These are phyloP conservation scores for Mionectes macconnelli DNA, from an alignment of 2,113 vertebrate genomes.

Conservation along the genomic window DNA sequence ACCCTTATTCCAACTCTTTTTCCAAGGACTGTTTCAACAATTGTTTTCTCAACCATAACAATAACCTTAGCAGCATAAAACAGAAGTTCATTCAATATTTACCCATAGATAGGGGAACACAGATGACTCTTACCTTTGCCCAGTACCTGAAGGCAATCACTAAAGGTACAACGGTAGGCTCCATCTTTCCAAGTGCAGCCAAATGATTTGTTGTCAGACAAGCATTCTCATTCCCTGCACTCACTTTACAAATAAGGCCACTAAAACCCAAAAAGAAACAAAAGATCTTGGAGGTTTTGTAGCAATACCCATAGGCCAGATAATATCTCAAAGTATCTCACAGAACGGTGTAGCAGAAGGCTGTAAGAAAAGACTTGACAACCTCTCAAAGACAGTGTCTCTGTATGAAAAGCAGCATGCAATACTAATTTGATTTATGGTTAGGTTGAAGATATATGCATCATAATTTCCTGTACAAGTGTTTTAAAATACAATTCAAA, in stretches of 20 bases:
- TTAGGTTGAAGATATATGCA: not conserved
- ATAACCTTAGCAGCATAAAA: not conserved
- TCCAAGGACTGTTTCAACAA: not conserved
- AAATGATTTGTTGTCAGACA: conserved; percentile 87
- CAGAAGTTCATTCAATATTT: not conserved
- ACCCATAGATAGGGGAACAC: not conserved
- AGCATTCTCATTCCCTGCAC: conserved; percentile 91
- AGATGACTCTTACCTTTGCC: conserved; percentile 80
- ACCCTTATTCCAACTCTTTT: not conserved
- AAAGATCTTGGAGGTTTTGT: not conserved
- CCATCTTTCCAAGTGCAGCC: conserved; percentile 75
- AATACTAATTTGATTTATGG: not conserved
- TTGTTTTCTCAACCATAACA: not conserved
- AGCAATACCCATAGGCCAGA: not conserved
- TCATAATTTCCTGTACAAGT: not conserved
- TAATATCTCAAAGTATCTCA: not conserved
- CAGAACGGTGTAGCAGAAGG: not conserved
- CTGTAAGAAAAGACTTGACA: not conserved
- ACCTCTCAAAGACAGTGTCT: not conserved
- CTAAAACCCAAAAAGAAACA: conserved; percentile 65
- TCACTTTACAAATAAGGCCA: conserved; percentile 91
- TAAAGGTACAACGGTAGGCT: conserved; percentile 79
- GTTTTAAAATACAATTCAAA: not conserved
- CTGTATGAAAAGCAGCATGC: not conserved
- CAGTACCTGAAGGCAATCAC: conserved; percentile 86